Percentiles rank a stretch among this genome's conserved stretches.
phyloP scores from a whole-genome alignment of 1,140 invertebrate genomes.

The Ceratosolen solmsi region DNA sequence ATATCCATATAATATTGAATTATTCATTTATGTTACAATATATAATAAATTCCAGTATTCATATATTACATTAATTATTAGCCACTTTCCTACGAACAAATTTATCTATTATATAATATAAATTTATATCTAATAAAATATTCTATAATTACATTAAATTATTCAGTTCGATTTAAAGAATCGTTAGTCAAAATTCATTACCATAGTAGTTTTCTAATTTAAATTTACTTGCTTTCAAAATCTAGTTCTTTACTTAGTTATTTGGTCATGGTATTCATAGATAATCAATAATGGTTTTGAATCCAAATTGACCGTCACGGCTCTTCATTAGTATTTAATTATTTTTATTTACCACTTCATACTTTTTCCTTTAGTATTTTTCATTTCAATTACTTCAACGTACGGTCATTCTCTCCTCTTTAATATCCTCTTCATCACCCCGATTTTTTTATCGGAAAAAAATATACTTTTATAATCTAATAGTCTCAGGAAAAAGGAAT shows the following conservation, averaged over 20 bases:
- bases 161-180: neutral
- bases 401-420: no score
- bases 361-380: slow-evolving; percentile 35
- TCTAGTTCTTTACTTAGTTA: no score
- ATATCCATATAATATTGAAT: no score
- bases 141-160: neutral
- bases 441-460: neutral
- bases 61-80: no score
- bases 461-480: neutral
- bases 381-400: slow-evolving; percentile 11
- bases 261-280: neutral
- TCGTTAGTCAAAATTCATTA: neutral
- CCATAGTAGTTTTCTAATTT: neutral
- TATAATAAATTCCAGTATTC: no score
- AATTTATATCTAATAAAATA: neutral
- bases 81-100: neutral
- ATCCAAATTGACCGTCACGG: slow-evolving; percentile 38
- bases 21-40: no score
- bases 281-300: slow-evolving; percentile 1
- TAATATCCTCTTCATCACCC: neutral
- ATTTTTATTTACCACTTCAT: neutral
- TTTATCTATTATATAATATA: neutral
- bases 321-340: slow-evolving; percentile 12
- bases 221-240: no score
- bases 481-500: no score